Base-by-base conservation (phyloP, 1,140 invertebrate species). In the Amyelois transitella region DNA sequence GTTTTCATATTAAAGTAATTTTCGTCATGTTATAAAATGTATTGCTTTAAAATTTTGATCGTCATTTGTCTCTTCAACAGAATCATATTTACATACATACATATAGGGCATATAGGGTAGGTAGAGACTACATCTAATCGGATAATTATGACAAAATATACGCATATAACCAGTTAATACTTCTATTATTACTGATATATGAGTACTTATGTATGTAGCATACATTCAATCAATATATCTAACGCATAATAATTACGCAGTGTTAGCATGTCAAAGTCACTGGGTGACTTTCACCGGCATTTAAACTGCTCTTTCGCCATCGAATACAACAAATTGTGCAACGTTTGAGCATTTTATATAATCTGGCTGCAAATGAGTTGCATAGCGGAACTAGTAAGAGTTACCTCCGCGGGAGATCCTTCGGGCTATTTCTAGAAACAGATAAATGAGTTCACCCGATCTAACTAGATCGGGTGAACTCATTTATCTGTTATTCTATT, bases 281-380 rank as follows among this genome's bases (percentile, higher is more conserved):
- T 72, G 66, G 70, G 68, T 82, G 78, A 84, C 82, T 86, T 86
- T 87, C 84, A 87, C 84, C 78, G 75, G 72, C 77, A 81, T 79
- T 82, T 81, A 66, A 73, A 72, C 72, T 78, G 75, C 77, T 74
- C 77, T 87, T 87, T 87, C 84, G 78, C 76, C 82, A 84, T 82
- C 77, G 69, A 76, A 76, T 87, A 75, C 71, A 77, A 77, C 64
- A 67, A n/a, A 81, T 87, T 87, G 81, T 86, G 84, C 75, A 87
- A 87, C 68, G 75, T 80, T 79, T 79, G 12, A 8, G 18, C 81
- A 81, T 84, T 83, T 87, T 87, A 87, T 77, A 84, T 87, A 87
- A 87, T 74, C 32, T 4, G 44, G 51, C 50, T 45, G 28, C 54
- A 51, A 58, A 55, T 63, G 32, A 55, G 51, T 18, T 25, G 43